Evolutionary conservation across 2,888 invertebrate genomes (phyloP).

Genomic region (Ormyrus pomaceus): DNA sequence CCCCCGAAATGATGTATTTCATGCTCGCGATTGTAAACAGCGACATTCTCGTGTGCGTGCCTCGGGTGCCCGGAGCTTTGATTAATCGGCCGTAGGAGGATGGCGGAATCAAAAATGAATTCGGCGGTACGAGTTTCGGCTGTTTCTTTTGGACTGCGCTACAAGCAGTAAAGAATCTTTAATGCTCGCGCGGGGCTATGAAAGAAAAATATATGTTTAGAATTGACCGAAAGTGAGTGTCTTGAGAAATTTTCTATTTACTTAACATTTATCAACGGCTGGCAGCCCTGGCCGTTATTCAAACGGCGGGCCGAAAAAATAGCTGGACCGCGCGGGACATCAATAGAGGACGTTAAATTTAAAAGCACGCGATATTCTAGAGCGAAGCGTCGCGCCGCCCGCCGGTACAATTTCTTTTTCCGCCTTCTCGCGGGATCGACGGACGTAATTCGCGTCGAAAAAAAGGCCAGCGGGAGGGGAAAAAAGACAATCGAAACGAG

Average conservation of each 20-base stretch:
- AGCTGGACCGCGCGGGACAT: neutral
- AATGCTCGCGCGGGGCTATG: neutral
- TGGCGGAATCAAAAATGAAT: no score
- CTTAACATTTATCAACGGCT: constrained; percentile 40
- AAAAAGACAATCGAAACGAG: neutral
- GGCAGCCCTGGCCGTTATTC: constrained; percentile 19
- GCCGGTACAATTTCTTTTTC: no score
- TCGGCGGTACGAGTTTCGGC: no score
- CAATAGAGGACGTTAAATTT: neutral
- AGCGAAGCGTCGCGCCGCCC: no score
- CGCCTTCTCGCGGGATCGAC: no score
- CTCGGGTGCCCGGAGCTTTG: neutral
- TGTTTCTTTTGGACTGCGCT: no score
- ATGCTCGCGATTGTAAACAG: neutral
- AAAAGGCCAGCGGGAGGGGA: neutral
- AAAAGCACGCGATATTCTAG: neutral
- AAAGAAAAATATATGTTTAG: neutral
- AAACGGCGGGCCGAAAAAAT: constrained; percentile 12
- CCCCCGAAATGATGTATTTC: constrained; percentile 31
- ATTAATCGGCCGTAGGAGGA: neutral
- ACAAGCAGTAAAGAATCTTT: no score
- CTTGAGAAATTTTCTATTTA: constrained; percentile 41
- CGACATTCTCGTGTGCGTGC: neutral
- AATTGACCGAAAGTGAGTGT: neutral
- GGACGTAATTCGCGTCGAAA: no score